A percentile compares a stretch with the other conserved stretches of the same genome.
Conservation (phyloP, 2,113 vertebrate genomes). For the Plestiodon gilberti region DNA sequence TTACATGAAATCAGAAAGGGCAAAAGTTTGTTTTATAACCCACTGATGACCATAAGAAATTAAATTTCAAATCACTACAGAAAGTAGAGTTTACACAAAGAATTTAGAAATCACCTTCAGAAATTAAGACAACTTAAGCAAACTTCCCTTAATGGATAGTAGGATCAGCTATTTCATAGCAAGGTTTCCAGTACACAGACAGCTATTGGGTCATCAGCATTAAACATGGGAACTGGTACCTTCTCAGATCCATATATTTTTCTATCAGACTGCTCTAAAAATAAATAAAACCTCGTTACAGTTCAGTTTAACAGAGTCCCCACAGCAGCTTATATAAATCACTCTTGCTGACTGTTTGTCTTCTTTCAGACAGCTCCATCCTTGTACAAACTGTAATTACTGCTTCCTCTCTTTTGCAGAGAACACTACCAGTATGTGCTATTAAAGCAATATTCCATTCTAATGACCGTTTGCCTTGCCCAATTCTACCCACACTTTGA, state of each 20-base stretch:
- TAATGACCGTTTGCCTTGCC: slow-evolving; percentile 22
- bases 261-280: not conserved
- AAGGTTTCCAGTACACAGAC: not conserved
- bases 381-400: slow-evolving; percentile 19
- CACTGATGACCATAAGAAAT: not conserved
- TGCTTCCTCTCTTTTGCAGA: not conserved
- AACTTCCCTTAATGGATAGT: not conserved
- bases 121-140: not conserved
- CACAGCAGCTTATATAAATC: not conserved
- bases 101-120: not conserved
- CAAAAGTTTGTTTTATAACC: too few species aligned
- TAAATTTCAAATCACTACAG: not conserved
- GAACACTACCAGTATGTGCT: slow-evolving; percentile 15
- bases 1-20: not conserved
- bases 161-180: not conserved
- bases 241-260: not conserved
- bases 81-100: not conserved
- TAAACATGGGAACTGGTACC: not conserved
- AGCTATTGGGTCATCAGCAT: not conserved
- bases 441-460: not conserved
- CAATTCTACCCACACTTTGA: not conserved
- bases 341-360: not conserved
- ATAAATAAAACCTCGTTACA: accelerated
- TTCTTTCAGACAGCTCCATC: slow-evolving; percentile 21
- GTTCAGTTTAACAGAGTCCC: not conserved